Percentiles rank a stretch among this genome's conserved stretches.
phyloP scores from a whole-genome alignment of 1,140 invertebrate genomes.

The Zaprionus ghesquierei region DNA sequence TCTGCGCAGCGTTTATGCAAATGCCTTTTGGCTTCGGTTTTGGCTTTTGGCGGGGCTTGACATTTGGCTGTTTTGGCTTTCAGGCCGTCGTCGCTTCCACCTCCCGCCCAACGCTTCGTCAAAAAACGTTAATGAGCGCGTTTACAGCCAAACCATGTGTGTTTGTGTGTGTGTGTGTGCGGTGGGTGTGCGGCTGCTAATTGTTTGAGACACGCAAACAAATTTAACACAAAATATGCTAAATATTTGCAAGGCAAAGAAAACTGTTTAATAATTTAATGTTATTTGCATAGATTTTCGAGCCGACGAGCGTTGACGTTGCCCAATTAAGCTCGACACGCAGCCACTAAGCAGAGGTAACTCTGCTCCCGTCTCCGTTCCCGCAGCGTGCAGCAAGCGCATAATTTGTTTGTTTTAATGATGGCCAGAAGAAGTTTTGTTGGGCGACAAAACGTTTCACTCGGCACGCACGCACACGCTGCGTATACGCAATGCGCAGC shows the following conservation, averaged over 20 bases:
- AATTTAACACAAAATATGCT: constrained; percentile 77
- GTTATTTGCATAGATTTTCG: constrained; percentile 73
- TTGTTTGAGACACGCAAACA: constrained; percentile 78
- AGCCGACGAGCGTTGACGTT: constrained; percentile 62
- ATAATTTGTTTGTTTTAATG: constrained; percentile 49
- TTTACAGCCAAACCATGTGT: constrained; percentile 38
- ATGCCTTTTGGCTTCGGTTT: constrained; percentile 34
- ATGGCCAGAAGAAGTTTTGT: constrained; percentile 33
- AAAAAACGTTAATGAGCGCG: constrained; percentile 65
- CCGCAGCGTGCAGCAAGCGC: neutral
- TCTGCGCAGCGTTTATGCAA: constrained; percentile 41
- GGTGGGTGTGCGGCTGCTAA: constrained; percentile 53
- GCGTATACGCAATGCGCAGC: constrained; percentile 59
- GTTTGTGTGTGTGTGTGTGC: constrained; percentile 17
- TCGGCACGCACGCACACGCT: constrained; percentile 19
- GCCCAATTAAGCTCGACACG: constrained; percentile 67
- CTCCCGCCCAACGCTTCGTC: no score
- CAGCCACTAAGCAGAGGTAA: constrained; percentile 35
- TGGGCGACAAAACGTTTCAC: constrained; percentile 51
- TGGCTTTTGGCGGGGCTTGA: constrained; percentile 61
- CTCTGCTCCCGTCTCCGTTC: neutral
- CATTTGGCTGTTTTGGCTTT: constrained; percentile 62
- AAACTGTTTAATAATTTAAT: constrained; percentile 77
- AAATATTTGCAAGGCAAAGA: constrained; percentile 54
- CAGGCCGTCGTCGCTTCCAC: neutral